phyloP scores from a whole-genome alignment of 2,888 invertebrate species.

The Drosophila nr. fundita region DNA sequence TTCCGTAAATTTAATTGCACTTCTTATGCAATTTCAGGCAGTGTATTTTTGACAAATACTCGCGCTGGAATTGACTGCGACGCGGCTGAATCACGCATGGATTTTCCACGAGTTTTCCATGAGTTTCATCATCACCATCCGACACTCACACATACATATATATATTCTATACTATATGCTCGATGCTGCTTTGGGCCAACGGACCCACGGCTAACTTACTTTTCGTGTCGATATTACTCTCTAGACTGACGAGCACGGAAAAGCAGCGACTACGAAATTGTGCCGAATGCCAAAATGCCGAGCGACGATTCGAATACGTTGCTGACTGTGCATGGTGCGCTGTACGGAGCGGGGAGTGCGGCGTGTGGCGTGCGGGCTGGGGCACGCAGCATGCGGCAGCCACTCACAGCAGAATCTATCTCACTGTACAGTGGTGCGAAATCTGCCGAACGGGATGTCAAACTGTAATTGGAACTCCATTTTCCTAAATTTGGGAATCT shows the following conservation, averaged over 20 bases:
- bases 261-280: constrained; percentile 52
- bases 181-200: constrained; percentile 56
- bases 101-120: constrained; percentile 80
- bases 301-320: constrained; percentile 50
- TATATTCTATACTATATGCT: constrained; percentile 76
- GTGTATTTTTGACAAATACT: constrained; percentile 16
- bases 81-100: constrained; percentile 62
- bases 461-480: neutral
- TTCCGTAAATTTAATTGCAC: constrained; percentile 41
- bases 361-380: constrained; percentile 22
- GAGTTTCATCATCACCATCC: constrained; percentile 45
- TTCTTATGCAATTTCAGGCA: constrained; percentile 59
- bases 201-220: constrained; percentile 81
- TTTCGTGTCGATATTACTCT: constrained; percentile 85
- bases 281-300: constrained; percentile 63
- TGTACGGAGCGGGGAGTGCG: neutral
- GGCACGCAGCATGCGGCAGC: constrained; percentile 70
- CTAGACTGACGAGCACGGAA: constrained; percentile 79
- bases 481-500: neutral
- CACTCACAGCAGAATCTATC: constrained; percentile 35
- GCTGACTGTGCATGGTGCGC: neutral
- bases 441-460: neutral
- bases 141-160: constrained; percentile 41
- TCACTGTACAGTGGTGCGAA: constrained; percentile 44
- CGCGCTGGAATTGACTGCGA: constrained; percentile 53